A percentile compares a stretch with the other conserved stretches of the same genome.
Evolutionary conservation across 1,140 invertebrate species (phyloP).

Genomic region (Drosophila kurseongensis): DNA sequence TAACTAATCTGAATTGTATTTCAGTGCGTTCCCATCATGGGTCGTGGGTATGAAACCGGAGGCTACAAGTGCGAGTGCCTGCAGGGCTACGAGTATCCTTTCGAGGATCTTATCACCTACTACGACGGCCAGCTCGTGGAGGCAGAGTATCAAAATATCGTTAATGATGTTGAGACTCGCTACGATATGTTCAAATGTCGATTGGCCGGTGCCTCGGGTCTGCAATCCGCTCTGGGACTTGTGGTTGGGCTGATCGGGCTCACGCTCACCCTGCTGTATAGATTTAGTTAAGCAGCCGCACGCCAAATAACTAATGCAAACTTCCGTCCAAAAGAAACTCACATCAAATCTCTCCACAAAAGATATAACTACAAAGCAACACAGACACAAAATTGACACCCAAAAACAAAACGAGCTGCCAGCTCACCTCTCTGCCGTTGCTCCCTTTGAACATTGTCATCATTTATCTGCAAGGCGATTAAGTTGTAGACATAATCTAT

Average conservation of each 20-base stretch:
- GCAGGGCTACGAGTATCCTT: conserved; percentile 98
- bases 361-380: conserved; percentile 51
- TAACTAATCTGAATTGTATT: conserved; percentile 65
- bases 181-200: conserved; percentile 97
- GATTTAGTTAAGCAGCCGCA: conserved; percentile 72
- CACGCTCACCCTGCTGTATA: conserved; percentile 74
- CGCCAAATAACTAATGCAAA: conserved; percentile 61
- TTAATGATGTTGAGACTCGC: conserved; percentile 91
- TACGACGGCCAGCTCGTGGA: conserved; percentile 98
- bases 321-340: conserved; percentile 66
- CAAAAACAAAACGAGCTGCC: conserved; percentile 77
- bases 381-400: conserved; percentile 80
- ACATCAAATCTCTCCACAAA: conserved; percentile 54
- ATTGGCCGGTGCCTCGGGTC: conserved; percentile 90
- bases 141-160: conserved; percentile 95
- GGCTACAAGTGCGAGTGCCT: conserved; percentile 99
- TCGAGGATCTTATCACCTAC: conserved; percentile 96
- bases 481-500: conserved; percentile 85
- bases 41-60: conserved; percentile 95
- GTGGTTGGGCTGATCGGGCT: conserved; percentile 74
- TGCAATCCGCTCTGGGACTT: conserved; percentile 85
- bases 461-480: conserved; percentile 84
- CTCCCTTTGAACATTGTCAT: conserved; percentile 81
- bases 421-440: conserved; percentile 30
- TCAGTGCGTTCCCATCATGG: conserved; percentile 97